These are phyloP conservation scores for Xylocopa sonorina DNA, from an alignment of 1,140 invertebrate genomes.

Conservation along the genomic window DNA sequence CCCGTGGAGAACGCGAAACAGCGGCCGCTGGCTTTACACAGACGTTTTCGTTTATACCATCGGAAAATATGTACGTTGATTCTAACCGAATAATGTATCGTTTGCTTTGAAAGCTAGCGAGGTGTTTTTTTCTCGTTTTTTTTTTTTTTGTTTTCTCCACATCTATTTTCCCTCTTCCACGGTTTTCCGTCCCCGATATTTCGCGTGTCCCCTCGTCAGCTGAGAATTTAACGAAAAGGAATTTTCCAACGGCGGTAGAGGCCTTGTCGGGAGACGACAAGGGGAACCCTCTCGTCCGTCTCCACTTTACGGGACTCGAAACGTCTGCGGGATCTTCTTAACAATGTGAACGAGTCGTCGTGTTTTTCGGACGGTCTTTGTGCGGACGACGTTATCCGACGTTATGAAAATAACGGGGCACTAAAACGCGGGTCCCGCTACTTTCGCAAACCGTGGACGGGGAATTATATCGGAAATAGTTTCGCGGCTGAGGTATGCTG, in stretches of 20 bases:
- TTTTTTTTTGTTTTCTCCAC: too few species aligned
- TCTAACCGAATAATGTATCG: neutral
- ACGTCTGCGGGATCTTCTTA: slow-evolving; percentile 59
- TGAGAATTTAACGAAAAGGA: slow-evolving; percentile 59
- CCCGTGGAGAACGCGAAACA: too few species aligned
- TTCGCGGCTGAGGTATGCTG: slow-evolving; percentile 56
- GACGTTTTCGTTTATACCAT: neutral
- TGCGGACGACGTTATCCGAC: slow-evolving; percentile 51
- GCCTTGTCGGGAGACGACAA: neutral
- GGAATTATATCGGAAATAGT: slow-evolving; percentile 69
- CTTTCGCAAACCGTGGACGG: slow-evolving; percentile 36
- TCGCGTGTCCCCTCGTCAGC: neutral
- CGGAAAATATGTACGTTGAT: slow-evolving; percentile 3
- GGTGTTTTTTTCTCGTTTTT: neutral
- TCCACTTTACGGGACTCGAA: slow-evolving; percentile 50
- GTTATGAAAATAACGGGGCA: slow-evolving; percentile 68
- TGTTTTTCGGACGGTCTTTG: slow-evolving; percentile 59
- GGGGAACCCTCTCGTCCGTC: slow-evolving; percentile 42
- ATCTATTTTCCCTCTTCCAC: too few species aligned
- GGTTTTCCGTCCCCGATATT: neutral
- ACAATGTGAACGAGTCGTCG: slow-evolving; percentile 63
- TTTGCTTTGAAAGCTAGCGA: neutral
- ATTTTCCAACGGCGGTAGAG: slow-evolving; percentile 34
- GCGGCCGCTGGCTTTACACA: neutral
- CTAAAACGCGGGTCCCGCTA: slow-evolving; percentile 46